Conservation (phyloP, 2,888 invertebrate genomes). For the Polyommatus iphigenia region DNA sequence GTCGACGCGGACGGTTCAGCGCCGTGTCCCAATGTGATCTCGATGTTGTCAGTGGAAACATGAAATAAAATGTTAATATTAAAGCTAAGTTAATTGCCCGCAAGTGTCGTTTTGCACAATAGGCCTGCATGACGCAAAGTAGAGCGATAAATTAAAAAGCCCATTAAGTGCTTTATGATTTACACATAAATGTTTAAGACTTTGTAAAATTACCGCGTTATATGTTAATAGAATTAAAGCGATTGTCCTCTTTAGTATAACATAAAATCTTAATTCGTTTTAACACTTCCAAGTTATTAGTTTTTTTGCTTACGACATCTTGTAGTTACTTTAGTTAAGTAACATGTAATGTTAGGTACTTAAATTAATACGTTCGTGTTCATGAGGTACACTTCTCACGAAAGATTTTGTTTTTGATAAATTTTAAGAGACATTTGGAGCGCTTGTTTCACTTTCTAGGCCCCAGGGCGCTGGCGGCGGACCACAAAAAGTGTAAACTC, state of each 20-base stretch:
- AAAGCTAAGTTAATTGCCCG: conserved; percentile 25
- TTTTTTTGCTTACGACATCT: neutral
- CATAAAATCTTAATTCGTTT: conserved; percentile 3
- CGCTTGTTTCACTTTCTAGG: conserved; percentile 29
- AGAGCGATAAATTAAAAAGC: conserved; percentile 38
- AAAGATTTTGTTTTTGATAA: neutral
- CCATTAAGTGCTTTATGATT: conserved; percentile 40
- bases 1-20: neutral
- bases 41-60: conserved; percentile 25
- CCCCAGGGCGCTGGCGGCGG: conserved; percentile 13
- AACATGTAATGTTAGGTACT: conserved; percentile 1
- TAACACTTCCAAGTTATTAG: neutral
- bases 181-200: conserved; percentile 34
- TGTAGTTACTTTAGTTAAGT: neutral
- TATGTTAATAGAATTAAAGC: neutral
- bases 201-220: neutral
- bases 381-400: neutral
- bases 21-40: conserved; percentile 19
- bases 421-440: conserved; percentile 16
- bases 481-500: conserved; percentile 27
- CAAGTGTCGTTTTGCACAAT: conserved; percentile 29
- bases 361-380: neutral
- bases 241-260: neutral
- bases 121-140: conserved; percentile 38
- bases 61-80: conserved; percentile 27